These are phyloP conservation scores for Amaurobius ferox DNA, from an alignment of 2,888 invertebrate species.

Conservation along the genomic window DNA sequence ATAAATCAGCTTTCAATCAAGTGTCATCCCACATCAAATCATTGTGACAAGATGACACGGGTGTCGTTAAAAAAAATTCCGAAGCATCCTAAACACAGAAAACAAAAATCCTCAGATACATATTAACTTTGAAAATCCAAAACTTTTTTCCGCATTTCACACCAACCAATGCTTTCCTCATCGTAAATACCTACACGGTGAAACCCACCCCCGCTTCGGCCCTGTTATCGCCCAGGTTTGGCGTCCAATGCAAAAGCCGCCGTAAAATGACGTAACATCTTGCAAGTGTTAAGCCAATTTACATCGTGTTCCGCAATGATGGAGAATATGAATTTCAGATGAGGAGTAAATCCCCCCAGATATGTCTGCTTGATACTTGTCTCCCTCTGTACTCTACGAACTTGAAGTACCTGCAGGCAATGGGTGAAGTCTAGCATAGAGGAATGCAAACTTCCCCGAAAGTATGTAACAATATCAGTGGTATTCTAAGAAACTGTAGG, in stretches of 20 bases:
- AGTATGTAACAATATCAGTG: neutral
- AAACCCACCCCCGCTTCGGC: too few relatives aligned
- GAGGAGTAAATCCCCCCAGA: neutral
- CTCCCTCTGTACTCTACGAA: neutral
- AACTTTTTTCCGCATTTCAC: too few relatives aligned
- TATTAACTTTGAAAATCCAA: too few relatives aligned
- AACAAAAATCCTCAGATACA: too few relatives aligned
- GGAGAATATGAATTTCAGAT: slow-evolving; percentile 5
- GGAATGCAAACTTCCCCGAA: neutral
- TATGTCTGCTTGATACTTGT: neutral
- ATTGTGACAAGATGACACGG: too few relatives aligned
- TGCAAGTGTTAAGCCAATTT: neutral
- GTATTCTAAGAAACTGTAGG: neutral
- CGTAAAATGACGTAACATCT: neutral
- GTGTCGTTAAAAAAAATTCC: too few relatives aligned
- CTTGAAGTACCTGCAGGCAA: neutral
- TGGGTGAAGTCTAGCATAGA: neutral
- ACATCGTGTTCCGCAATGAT: slow-evolving; percentile 1
- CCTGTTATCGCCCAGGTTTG: neutral
- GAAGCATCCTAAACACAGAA: too few relatives aligned
- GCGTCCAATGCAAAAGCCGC: neutral
- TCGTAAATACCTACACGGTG: too few relatives aligned
- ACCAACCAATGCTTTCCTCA: too few relatives aligned
- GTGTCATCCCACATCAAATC: too few relatives aligned
- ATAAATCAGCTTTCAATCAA: too few relatives aligned